Percentiles rank a stretch among this genome's conserved stretches.
Evolutionary conservation across 2,888 invertebrate species (phyloP).

Genomic region (Hedya salicella): DNA sequence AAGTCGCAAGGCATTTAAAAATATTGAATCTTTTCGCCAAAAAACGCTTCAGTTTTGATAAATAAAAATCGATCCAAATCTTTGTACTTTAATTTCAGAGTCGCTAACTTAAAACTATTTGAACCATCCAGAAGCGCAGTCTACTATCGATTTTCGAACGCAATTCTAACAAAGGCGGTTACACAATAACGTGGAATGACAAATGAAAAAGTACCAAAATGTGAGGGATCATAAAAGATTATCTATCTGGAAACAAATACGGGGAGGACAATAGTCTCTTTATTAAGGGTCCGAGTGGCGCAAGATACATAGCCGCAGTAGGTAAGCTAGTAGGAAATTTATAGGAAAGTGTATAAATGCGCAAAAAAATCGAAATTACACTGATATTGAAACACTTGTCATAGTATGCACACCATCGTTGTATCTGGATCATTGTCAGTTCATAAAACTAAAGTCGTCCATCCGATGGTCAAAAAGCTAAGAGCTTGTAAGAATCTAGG

Average conservation of each 20-base stretch:
- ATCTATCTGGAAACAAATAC: constrained; percentile 47
- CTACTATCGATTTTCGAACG: constrained; percentile 39
- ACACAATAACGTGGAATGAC: constrained; percentile 43
- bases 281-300: constrained; percentile 42
- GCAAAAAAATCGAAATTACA: too few relatives aligned
- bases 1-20: too few relatives aligned
- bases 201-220: constrained; percentile 47
- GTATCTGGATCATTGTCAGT: too few relatives aligned
- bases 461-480: too few relatives aligned
- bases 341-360: too few relatives aligned
- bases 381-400: too few relatives aligned
- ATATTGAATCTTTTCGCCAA: too few relatives aligned
- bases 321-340: neutral
- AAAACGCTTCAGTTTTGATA: neutral
- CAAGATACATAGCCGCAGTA: constrained; percentile 3
- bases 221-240: constrained; percentile 47
- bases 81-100: neutral
- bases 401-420: too few relatives aligned
- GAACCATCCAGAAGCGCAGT: constrained; percentile 29
- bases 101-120: constrained; percentile 6
- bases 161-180: constrained; percentile 32
- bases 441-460: too few relatives aligned
- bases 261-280: constrained; percentile 47
- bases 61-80: neutral
- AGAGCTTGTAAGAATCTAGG: too few relatives aligned